Conservation (phyloP, 2,113 vertebrate species). For the Eubucco bourcierii region DNA sequence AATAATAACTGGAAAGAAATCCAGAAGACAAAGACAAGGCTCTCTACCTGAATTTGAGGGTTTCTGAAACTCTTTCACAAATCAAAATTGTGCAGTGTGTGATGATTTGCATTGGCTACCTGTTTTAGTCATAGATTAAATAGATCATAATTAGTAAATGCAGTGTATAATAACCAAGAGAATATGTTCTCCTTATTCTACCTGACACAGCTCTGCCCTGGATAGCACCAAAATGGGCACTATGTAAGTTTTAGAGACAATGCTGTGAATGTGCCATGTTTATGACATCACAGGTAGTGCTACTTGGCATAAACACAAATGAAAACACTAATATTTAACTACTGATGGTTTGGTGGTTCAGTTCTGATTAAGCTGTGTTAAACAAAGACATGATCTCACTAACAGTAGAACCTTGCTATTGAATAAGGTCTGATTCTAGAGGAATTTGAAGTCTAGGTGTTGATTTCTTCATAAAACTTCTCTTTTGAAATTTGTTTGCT, state of each 20-base stretch:
- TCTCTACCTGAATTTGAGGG: background rate
- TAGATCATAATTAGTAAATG: background rate
- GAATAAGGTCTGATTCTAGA: background rate
- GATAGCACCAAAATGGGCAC: background rate
- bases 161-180: accelerated
- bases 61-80: background rate
- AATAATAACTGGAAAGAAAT: background rate
- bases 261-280: background rate
- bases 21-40: background rate
- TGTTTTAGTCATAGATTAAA: background rate
- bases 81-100: accelerated
- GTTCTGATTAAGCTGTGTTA: background rate
- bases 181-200: background rate
- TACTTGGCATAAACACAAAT: background rate
- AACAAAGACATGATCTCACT: background rate
- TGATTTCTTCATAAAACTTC: background rate
- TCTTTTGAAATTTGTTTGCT: background rate
- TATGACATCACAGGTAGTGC: background rate
- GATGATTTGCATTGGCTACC: background rate
- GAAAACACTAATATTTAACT: background rate
- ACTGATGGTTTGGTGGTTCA: background rate
- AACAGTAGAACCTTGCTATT: background rate
- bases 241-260: background rate
- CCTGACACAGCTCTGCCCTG: background rate
- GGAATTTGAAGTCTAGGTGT: background rate